Percentiles rank a stretch among this genome's conserved stretches.
Evolutionary conservation across 2,888 invertebrate species (phyloP).

Genomic region (Hirtodrosophila histrioides): DNA sequence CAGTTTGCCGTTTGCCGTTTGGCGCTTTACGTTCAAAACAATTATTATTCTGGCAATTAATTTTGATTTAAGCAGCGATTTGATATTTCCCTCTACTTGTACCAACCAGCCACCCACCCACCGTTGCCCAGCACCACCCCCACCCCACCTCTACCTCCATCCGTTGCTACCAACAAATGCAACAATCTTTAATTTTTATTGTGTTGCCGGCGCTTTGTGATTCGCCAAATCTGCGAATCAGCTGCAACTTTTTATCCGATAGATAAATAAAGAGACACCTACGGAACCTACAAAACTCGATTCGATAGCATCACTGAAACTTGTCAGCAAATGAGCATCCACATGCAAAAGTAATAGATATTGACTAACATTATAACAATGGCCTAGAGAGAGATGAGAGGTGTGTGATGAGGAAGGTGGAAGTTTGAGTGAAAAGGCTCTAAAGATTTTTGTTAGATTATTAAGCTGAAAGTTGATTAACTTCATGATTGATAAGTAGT

Average conservation of each 20-base stretch:
- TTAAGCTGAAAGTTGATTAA: no score
- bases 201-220: conserved; percentile 55
- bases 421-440: no score
- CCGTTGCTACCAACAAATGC: conserved; percentile 45
- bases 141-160: conserved; percentile 50
- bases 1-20: conserved; percentile 51
- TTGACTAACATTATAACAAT: neutral
- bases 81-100: conserved; percentile 64
- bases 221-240: conserved; percentile 54
- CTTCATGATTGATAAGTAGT: no score
- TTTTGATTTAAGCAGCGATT: conserved; percentile 81
- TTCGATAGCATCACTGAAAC: conserved; percentile 22
- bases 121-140: conserved; percentile 18
- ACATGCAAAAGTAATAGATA: conserved; percentile 12
- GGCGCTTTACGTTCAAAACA: conserved; percentile 76
- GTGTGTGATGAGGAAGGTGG: no score
- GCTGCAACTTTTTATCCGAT: conserved; percentile 41
- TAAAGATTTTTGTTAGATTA: no score
- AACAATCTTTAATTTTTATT: conserved; percentile 19
- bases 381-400: no score
- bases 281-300: conserved; percentile 17
- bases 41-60: conserved; percentile 83
- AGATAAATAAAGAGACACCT: conserved; percentile 61
- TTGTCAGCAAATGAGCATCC: conserved; percentile 46
- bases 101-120: conserved; percentile 18